Evolutionary conservation across 37 sponge, comb jelly and placozoan species (phyloP).

Genomic region (Ephydatia muelleri): DNA sequence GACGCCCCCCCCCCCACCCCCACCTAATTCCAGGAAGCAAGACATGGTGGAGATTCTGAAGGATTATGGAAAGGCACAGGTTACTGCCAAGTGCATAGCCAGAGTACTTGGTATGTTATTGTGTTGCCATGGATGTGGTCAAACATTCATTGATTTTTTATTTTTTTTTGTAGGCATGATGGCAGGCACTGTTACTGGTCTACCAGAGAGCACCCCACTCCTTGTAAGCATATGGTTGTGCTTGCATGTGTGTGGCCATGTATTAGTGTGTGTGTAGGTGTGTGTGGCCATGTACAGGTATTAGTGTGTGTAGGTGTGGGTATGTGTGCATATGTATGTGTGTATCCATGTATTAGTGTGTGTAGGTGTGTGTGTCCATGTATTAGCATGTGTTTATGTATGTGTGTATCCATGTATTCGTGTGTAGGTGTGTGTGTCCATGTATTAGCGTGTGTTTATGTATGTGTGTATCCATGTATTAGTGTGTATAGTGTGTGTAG

Average conservation of each 20-base stretch:
- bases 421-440: no score
- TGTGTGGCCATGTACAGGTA: no score
- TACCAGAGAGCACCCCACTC: conserved; percentile 74
- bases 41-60: conserved; percentile 78
- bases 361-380: background rate
- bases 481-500: no score
- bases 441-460: no score
- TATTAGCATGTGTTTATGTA: background rate
- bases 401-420: background rate
- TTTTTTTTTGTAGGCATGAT: conserved; percentile 65
- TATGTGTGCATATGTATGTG: no score
- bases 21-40: conserved; percentile 51
- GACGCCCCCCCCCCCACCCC: no score
- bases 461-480: no score
- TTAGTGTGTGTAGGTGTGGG: no score
- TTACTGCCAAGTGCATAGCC: conserved; percentile 76
- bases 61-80: conserved; percentile 67
- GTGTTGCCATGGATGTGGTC: background rate
- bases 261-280: no score
- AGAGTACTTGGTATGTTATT: conserved; percentile 73
- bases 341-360: background rate
- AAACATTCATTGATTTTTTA: background rate
- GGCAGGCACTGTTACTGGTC: conserved; percentile 59
- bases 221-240: conserved; percentile 42
- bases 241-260: no score